Conservation (phyloP, 2,797 vertebrate genomes). For the Manis crassicaudata region DNA sequence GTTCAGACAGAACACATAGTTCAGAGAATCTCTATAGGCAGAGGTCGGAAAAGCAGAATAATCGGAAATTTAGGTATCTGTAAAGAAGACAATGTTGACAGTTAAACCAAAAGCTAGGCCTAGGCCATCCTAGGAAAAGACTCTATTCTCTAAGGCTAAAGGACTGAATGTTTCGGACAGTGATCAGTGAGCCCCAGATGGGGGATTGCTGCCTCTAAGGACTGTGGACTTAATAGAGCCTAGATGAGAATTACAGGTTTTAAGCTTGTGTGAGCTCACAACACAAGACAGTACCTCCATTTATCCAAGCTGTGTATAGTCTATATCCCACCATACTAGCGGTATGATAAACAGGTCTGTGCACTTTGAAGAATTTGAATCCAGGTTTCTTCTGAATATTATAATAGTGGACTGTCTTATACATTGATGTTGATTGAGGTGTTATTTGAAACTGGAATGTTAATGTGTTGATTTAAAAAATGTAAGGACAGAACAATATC, state of each 20-base stretch:
- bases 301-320: background rate
- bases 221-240: background rate
- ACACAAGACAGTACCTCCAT: background rate
- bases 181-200: background rate
- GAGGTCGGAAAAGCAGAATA: background rate
- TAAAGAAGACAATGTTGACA: background rate
- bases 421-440: background rate
- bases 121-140: background rate
- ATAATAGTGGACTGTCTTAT: background rate
- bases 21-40: background rate
- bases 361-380: background rate
- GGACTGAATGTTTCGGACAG: background rate
- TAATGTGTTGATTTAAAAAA: slow-evolving; percentile 14
- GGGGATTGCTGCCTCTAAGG: background rate
- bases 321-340: background rate
- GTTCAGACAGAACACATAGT: background rate
- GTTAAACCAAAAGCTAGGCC: background rate
- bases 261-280: background rate
- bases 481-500: background rate
- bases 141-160: background rate
- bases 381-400: background rate
- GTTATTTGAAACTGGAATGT: slow-evolving; percentile 31
- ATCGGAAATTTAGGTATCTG: background rate
- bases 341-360: background rate
- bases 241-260: background rate